These are phyloP conservation scores for Hirundichthys speculiger DNA, from an alignment of 2,113 vertebrate species.

Conservation along the genomic window DNA sequence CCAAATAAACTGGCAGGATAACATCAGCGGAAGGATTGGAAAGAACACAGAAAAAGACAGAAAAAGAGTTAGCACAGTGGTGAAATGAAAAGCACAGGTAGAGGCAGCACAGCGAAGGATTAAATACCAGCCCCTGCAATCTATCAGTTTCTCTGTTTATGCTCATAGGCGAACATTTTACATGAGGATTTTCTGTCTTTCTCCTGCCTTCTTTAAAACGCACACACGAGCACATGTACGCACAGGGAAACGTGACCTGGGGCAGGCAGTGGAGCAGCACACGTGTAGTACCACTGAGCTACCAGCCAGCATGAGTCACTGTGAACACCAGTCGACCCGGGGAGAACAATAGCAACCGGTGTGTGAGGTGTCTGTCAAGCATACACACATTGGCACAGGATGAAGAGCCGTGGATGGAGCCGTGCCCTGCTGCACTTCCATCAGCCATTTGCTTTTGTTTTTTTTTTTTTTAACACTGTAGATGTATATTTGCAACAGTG, in stretches of 20 bases:
- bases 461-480: conserved; percentile 12
- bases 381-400: conserved; percentile 54
- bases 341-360: conserved; percentile 75
- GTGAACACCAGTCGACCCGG: conserved; percentile 67
- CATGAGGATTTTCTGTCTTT: conserved; percentile 27
- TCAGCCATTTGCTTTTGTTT: conserved; percentile 46
- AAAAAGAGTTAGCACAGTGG: conserved; percentile 3
- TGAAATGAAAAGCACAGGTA: conserved; percentile 49
- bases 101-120: conserved; percentile 36
- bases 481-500: conserved; percentile 36
- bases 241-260: conserved; percentile 69
- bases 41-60: conserved; percentile 1
- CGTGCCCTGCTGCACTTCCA: conserved; percentile 52
- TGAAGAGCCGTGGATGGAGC: conserved; percentile 48
- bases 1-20: conserved; percentile 48
- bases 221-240: conserved; percentile 36
- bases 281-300: conserved; percentile 72
- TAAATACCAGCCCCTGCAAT: conserved; percentile 38
- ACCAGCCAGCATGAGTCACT: conserved; percentile 72
- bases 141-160: conserved; percentile 22
- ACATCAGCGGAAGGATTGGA: conserved; percentile 15
- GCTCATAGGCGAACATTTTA: conserved; percentile 16
- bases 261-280: conserved; percentile 70
- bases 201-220: conserved; percentile 33
- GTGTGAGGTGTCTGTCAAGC: conserved; percentile 72